Conservation (phyloP, 2,888 invertebrate genomes). For the Caenorhabditis becei region DNA sequence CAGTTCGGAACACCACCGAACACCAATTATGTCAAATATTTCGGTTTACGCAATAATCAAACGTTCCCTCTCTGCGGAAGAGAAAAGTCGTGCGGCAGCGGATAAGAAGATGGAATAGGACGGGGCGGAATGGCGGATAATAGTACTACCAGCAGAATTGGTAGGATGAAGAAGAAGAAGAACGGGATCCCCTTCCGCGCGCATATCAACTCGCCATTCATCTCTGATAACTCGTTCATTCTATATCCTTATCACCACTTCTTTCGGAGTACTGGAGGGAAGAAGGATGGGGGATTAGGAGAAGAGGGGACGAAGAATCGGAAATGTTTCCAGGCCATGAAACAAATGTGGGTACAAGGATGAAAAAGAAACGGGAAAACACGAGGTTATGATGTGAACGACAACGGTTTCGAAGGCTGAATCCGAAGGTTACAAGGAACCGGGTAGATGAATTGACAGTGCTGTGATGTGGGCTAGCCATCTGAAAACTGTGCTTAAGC, state of each 20-base stretch:
- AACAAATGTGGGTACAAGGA: slow-evolving; percentile 16
- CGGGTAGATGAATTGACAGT: no score
- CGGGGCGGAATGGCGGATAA: slow-evolving; percentile 12
- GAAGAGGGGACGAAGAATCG: background rate
- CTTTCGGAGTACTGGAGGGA: background rate
- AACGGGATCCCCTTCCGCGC: slow-evolving; percentile 20
- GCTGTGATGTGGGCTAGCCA: no score
- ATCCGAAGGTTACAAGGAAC: no score
- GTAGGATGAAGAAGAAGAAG: slow-evolving; percentile 9
- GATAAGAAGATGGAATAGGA: slow-evolving; percentile 17
- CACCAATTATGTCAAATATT: slow-evolving; percentile 56
- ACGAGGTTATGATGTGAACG: background rate
- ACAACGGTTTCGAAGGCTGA: background rate
- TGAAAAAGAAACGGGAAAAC: background rate
- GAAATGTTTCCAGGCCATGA: slow-evolving; percentile 18
- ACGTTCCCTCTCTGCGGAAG: background rate
- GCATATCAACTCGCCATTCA: slow-evolving; percentile 53
- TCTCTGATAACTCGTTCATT: slow-evolving; percentile 37
- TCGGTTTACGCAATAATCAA: slow-evolving; percentile 6
- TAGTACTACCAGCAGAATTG: slow-evolving; percentile 21
- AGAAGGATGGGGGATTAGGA: background rate
- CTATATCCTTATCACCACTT: slow-evolving; percentile 23
- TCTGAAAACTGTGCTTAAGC: no score
- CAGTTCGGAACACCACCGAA: slow-evolving; percentile 18
- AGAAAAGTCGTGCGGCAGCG: background rate